phyloP scores from a whole-genome alignment of 2,113 vertebrate species.

The Crotophaga sulcirostris region DNA sequence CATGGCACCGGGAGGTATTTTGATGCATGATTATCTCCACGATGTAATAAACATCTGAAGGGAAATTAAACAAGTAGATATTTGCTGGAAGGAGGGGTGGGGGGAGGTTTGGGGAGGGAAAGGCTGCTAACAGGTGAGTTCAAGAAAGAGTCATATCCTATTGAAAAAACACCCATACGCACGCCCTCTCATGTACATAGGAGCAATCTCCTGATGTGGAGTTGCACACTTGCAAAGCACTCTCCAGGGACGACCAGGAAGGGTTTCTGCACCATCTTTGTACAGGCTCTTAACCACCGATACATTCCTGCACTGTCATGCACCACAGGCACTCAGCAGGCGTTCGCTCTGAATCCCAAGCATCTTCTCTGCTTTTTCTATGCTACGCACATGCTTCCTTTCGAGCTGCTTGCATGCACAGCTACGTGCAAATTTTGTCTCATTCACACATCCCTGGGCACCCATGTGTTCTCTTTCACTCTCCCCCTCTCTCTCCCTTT shows the following conservation, averaged over 20 bases:
- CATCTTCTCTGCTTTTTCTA: conserved; percentile 33
- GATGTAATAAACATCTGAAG: conserved; percentile 62
- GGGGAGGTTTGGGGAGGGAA: not conserved
- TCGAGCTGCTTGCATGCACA: not conserved
- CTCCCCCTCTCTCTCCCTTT: conserved; percentile 47
- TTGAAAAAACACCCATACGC: not conserved
- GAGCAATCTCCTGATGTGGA: not conserved
- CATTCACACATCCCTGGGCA: conserved; percentile 51
- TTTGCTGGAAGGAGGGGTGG: not conserved
- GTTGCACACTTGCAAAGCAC: not conserved
- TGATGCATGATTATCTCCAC: conserved; percentile 47
- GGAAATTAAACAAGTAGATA: conserved; percentile 51
- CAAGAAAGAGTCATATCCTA: conserved; percentile 46
- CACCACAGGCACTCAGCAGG: conserved; percentile 14
- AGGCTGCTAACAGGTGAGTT: conserved; percentile 66
- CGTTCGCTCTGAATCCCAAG: conserved; percentile 43
- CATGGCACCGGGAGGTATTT: conserved; percentile 44
- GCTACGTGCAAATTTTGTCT: conserved; percentile 37
- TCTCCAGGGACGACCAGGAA: not conserved
- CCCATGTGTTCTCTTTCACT: conserved; percentile 63
- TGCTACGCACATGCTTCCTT: not conserved
- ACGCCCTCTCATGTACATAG: not conserved
- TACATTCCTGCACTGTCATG: conserved; percentile 57
- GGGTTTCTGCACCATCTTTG: conserved; percentile 47
- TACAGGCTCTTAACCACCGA: not conserved